Evolutionary conservation across 92 coral and sea anemone species (phyloP).

Genomic region (Umimayanthus kanabou): DNA sequence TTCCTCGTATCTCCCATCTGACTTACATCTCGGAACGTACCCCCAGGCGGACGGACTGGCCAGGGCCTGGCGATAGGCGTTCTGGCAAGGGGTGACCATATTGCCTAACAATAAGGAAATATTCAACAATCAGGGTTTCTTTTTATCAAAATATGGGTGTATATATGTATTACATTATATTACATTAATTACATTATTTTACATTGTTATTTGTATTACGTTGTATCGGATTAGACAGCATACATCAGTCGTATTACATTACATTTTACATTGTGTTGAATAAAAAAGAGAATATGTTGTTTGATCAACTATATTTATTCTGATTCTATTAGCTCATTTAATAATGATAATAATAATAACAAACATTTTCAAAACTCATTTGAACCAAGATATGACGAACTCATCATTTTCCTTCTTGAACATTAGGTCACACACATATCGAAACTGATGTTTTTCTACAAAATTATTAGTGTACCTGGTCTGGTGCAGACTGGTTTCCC

Average conservation of each 20-base stretch:
- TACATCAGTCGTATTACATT: background rate
- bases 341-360: too few species aligned
- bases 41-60: conserved; percentile 36
- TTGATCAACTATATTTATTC: too few species aligned
- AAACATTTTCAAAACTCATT: too few species aligned
- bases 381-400: background rate
- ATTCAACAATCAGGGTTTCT: background rate
- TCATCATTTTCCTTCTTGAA: background rate
- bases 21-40: conserved; percentile 58
- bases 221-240: background rate
- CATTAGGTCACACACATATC: too few species aligned
- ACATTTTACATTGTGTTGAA: background rate
- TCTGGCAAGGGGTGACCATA: conserved; percentile 34
- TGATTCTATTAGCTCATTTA: too few species aligned
- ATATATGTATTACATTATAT: too few species aligned
- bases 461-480: conserved; percentile 37
- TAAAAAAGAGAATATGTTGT: too few species aligned
- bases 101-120: background rate
- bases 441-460: background rate
- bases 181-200: too few species aligned
- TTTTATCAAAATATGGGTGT: too few species aligned
- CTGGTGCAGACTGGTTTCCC: conserved; percentile 74
- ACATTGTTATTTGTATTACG: background rate
- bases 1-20: conserved; percentile 66
- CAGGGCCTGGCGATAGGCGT: background rate